Evolutionary conservation across 2,797 vertebrate genomes (phyloP).

Genomic region (Rhinophrynus dorsalis): DNA sequence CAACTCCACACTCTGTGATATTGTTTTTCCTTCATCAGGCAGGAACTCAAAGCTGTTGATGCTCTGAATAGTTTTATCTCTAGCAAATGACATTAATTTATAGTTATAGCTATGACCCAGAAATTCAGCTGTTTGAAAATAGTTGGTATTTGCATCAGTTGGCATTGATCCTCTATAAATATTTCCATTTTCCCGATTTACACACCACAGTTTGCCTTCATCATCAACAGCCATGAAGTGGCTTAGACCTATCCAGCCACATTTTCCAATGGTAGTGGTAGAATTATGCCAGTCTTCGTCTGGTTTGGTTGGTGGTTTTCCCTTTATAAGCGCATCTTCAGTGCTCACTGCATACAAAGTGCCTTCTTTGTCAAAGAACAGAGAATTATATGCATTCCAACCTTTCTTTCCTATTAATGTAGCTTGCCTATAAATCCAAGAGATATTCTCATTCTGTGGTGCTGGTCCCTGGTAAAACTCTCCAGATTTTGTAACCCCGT

Average conservation of each 20-base stretch:
- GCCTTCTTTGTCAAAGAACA: background rate
- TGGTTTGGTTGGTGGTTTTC: background rate
- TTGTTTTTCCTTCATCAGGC: background rate
- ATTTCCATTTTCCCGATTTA: background rate
- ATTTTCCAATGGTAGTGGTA: background rate
- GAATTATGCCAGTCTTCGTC: background rate
- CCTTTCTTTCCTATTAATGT: background rate
- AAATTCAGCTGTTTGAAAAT: background rate
- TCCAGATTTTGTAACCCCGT: background rate
- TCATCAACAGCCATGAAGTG: background rate
- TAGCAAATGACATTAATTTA: background rate
- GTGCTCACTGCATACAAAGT: background rate
- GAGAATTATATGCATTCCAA: background rate
- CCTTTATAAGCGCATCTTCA: background rate
- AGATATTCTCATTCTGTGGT: background rate
- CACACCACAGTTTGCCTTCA: background rate
- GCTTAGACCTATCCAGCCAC: background rate
- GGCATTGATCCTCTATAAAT: background rate
- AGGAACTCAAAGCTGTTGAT: constrained; percentile 3
- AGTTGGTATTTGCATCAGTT: no score
- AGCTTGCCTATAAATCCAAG: background rate
- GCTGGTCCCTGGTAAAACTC: background rate
- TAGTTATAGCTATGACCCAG: background rate
- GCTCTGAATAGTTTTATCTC: background rate
- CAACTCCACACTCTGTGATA: background rate